Evolutionary conservation across 2,797 vertebrate species (phyloP).

Genomic region (Semotilus atromaculatus): DNA sequence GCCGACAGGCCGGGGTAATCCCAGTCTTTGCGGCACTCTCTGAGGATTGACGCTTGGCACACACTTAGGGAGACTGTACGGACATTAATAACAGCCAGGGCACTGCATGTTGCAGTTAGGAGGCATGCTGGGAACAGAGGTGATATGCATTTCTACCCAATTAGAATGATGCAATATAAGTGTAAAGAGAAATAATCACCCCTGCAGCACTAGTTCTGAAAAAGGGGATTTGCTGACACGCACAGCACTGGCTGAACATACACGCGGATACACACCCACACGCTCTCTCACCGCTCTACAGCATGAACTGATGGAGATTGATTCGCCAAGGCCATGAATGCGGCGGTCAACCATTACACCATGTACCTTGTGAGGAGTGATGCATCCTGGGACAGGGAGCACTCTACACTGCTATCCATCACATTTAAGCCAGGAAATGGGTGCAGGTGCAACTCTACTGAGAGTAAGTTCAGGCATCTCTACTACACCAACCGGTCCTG

Average conservation of each 20-base stretch:
- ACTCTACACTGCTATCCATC: slow-evolving; percentile 35
- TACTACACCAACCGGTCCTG: background rate
- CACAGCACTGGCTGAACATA: slow-evolving; percentile 17
- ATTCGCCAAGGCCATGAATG: slow-evolving; percentile 40
- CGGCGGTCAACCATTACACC: slow-evolving; percentile 31
- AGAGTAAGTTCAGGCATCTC: slow-evolving; percentile 2
- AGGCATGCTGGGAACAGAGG: background rate
- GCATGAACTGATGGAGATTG: slow-evolving; percentile 52
- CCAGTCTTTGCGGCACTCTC: slow-evolving; percentile 26
- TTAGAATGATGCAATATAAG: slow-evolving; percentile 49
- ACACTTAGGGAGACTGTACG: background rate
- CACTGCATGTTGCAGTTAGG: slow-evolving; percentile 12
- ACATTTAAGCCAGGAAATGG: slow-evolving; percentile 39
- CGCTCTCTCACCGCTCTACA: slow-evolving; percentile 3
- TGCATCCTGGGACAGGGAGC: slow-evolving; percentile 42
- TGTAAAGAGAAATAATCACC: slow-evolving; percentile 33
- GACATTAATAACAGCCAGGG: slow-evolving; percentile 31
- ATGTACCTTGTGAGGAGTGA: slow-evolving; percentile 44
- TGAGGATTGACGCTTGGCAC: slow-evolving; percentile 13
- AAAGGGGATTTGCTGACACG: slow-evolving; percentile 54
- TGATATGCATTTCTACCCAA: slow-evolving; percentile 20
- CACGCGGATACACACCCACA: slow-evolving; percentile 25
- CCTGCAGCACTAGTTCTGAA: slow-evolving; percentile 29
- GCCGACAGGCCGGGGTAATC: slow-evolving; percentile 13
- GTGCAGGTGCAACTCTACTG: slow-evolving; percentile 22